Conservation (phyloP, 2,888 invertebrate genomes). For the Eilema depressum region DNA sequence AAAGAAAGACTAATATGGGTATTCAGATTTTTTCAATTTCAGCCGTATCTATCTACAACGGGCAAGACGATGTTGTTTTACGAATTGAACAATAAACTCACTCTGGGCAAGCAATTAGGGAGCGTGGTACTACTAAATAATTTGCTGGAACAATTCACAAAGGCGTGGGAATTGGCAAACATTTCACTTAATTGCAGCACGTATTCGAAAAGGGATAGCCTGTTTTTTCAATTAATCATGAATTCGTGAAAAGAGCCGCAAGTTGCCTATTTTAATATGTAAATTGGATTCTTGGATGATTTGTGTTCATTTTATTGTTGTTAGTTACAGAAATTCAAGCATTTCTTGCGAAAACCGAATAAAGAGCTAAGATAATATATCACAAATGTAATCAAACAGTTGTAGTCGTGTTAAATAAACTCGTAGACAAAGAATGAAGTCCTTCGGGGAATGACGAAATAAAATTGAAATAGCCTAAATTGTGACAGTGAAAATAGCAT, state of each 20-base stretch:
- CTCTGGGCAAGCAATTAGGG: conserved; percentile 13
- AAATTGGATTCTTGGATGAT: not conserved
- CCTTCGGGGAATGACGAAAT: no score
- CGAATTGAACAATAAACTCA: conserved; percentile 23
- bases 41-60: not conserved
- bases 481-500: no score
- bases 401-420: no score
- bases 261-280: not conserved
- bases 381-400: not conserved
- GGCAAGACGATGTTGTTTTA: conserved; percentile 10
- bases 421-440: no score
- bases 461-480: not conserved
- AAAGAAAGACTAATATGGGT: not conserved
- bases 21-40: not conserved
- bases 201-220: conserved; percentile 26
- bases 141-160: conserved; percentile 26
- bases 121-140: conserved; percentile 22
- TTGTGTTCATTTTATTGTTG: not conserved
- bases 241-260: not conserved
- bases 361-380: not conserved
- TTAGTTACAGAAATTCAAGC: not conserved
- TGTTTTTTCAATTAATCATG: conserved; percentile 19
- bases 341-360: not conserved
- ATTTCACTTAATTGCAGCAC: conserved; percentile 29
- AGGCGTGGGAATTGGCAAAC: conserved; percentile 18